Percentiles rank a stretch among this genome's conserved stretches.
Conservation (phyloP, 2,888 invertebrate species). For the Pammene aurita region DNA sequence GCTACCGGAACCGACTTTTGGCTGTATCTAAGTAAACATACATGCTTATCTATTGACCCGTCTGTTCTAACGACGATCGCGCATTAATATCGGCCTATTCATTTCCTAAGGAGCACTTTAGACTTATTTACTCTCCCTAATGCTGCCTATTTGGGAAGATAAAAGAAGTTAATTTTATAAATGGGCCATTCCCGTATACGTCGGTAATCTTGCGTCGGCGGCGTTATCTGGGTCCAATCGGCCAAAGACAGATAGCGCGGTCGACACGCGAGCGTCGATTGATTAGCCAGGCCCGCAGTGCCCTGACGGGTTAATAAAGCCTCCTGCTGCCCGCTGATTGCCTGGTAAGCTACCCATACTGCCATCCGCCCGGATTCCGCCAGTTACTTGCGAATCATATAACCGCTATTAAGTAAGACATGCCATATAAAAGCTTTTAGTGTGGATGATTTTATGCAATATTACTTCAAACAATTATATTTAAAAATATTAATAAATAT, state of each 20-base stretch:
- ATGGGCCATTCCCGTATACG: constrained; percentile 77
- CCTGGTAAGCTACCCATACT: constrained; percentile 74
- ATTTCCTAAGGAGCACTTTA: constrained; percentile 62
- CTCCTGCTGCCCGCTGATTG: constrained; percentile 74
- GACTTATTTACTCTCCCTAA: constrained; percentile 75
- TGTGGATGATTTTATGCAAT: background rate
- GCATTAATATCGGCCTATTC: constrained; percentile 64
- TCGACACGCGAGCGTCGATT: constrained; percentile 81
- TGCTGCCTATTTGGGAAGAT: constrained; percentile 73
- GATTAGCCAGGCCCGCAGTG: constrained; percentile 78
- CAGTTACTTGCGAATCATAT: constrained; percentile 69
- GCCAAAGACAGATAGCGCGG: constrained; percentile 80
- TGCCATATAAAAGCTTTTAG: background rate
- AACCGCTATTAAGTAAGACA: constrained; percentile 38
- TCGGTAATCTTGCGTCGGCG: constrained; percentile 76
- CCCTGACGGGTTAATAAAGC: constrained; percentile 81
- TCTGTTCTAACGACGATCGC: constrained; percentile 46
- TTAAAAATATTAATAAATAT: background rate
- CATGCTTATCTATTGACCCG: constrained; percentile 34
- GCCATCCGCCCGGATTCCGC: constrained; percentile 65
- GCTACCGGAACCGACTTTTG: too few relatives aligned
- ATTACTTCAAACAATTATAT: background rate
- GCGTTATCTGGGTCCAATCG: constrained; percentile 78
- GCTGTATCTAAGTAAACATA: constrained; percentile 30
- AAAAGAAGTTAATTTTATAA: constrained; percentile 81